A percentile compares a stretch with the other conserved stretches of the same genome.
These are phyloP conservation scores for Drosophila funebris DNA, from an alignment of 1,140 invertebrate species.

Conservation along the genomic window DNA sequence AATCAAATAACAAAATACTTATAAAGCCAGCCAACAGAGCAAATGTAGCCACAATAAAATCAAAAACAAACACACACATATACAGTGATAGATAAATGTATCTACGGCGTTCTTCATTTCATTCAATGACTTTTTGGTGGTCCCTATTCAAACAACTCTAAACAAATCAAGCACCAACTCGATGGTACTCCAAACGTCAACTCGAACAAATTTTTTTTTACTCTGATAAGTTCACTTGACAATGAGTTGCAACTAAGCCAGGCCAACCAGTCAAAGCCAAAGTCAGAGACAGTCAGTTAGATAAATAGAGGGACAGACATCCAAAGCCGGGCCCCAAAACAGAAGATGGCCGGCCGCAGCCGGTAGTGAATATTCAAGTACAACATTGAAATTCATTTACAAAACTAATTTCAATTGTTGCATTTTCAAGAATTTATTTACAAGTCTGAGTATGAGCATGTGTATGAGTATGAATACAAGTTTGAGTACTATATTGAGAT, in stretches of 20 bases:
- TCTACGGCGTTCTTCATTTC: constrained; percentile 77
- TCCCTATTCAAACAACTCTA: constrained; percentile 81
- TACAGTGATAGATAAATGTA: constrained; percentile 52
- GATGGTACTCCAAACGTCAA: constrained; percentile 79
- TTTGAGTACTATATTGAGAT: constrained; percentile 48
- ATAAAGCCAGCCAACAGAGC: constrained; percentile 54
- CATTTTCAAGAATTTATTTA: constrained; percentile 57
- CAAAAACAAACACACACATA: constrained; percentile 23
- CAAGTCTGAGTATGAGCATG: constrained; percentile 11
- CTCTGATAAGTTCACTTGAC: constrained; percentile 79
- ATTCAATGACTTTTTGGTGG: constrained; percentile 82
- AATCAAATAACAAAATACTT: constrained; percentile 81
- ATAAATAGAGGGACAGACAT: constrained; percentile 2
- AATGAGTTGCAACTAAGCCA: constrained; percentile 80
- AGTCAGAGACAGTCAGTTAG: constrained; percentile 1
- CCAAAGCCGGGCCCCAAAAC: constrained; percentile 28
- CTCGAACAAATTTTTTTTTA: constrained; percentile 67
- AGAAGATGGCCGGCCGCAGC: constrained; percentile 49
- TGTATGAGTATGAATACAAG: constrained; percentile 19
- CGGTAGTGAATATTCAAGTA: constrained; percentile 74
- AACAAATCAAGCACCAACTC: constrained; percentile 79
- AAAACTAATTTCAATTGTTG: constrained; percentile 81
- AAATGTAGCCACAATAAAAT: constrained; percentile 43
- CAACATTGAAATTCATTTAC: constrained; percentile 78
- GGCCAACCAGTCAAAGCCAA: constrained; percentile 51